Base-by-base conservation (phyloP, 1,140 invertebrate genomes). In the Ruditapes philippinarum region DNA sequence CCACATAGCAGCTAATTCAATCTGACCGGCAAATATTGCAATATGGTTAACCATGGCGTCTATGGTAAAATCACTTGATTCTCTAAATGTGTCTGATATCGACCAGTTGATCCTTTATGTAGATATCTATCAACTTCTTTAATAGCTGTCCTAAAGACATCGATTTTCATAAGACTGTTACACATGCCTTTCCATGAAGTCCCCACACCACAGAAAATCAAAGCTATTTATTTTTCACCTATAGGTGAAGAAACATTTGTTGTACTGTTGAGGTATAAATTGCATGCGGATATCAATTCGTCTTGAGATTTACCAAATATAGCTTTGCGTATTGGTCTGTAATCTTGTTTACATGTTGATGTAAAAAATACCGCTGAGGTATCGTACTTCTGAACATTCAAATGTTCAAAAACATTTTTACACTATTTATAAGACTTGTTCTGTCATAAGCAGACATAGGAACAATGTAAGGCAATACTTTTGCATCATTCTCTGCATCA, bases 11-110 rank as follows among this genome's bases (percentile, higher is more conserved):
- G 79, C 45, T 1, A 90, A 82, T 17, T 73, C 86, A 0, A 92
- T 83, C 57, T 92, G 91, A 84, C 78, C 89, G 19, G 90, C 86
- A 80, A 92, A 91, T 33, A 89, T 88, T 38, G 88, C 87, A n/a
- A 92, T 83, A 22, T 90, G 91, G 0, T 60, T 78, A 45, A 93
- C 79, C 36, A 83, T 40, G 0, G 92, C 89, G 38, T 92, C 86
- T 14, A 74, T 51, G 7, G 86, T 28, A 22, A 84, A 31, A 49
- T 84, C 42, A 40, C 90, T 65, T 40, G 28, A 28, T 25, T 87
- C 60, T 25, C 62, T 45, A 54, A 93, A 70, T 25, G 76, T 87
- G 9, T 76, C 25, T 38, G 60, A 28, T 19, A 93, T 65, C 5
- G 90, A 89, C 91, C 91, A 92, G 0, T 36, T 28, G 2, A 91